phyloP scores from a whole-genome alignment of 2,113 vertebrate species.

The Gymnarchus niloticus region DNA sequence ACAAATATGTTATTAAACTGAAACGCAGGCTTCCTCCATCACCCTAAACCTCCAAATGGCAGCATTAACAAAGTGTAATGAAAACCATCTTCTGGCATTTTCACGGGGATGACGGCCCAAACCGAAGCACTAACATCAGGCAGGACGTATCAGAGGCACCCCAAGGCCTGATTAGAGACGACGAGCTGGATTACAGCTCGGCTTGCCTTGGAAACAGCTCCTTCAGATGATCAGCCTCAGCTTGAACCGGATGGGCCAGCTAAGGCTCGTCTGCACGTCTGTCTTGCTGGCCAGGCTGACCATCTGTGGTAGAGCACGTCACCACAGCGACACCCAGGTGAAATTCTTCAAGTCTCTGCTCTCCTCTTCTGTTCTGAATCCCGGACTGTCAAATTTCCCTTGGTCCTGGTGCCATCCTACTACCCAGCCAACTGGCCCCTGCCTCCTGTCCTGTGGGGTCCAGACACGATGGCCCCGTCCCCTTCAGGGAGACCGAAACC shows the following conservation, averaged over 20 bases:
- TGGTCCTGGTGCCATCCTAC: too few species aligned
- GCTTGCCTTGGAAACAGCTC: background rate
- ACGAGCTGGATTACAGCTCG: background rate
- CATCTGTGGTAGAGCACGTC: too few species aligned
- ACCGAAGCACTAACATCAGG: too few species aligned
- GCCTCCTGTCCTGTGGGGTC: background rate
- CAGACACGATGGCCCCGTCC: too few species aligned
- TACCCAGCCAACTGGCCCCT: too few species aligned
- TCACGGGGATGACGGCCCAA: background rate
- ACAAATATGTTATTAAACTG: background rate
- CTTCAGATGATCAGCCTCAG: too few species aligned
- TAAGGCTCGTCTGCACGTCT: too few species aligned
- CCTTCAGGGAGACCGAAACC: too few species aligned
- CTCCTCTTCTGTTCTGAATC: too few species aligned
- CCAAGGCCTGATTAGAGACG: background rate
- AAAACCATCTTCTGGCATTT: background rate
- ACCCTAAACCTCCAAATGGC: background rate
- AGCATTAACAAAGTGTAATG: background rate
- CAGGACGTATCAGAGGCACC: background rate
- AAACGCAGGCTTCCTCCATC: background rate
- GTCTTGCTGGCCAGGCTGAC: background rate
- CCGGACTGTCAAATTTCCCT: too few species aligned
- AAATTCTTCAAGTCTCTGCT: too few species aligned
- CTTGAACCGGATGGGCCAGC: too few species aligned
- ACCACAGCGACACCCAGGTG: background rate